phyloP scores from a whole-genome alignment of 2,888 invertebrate species.

The Torymus auratus region DNA sequence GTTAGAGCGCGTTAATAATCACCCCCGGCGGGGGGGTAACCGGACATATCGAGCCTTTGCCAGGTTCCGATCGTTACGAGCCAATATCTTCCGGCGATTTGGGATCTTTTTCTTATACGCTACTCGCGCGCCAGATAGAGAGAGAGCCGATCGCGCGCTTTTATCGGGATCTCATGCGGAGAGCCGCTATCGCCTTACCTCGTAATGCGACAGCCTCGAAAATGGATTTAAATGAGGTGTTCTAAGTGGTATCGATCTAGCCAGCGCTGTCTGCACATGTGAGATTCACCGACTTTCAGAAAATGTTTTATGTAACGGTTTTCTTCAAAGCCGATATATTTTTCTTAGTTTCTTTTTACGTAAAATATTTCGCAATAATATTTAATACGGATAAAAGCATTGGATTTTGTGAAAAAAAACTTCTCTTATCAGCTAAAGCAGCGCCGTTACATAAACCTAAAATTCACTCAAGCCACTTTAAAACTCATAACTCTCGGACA shows the following conservation, averaged over 20 bases:
- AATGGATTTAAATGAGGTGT: constrained; percentile 42
- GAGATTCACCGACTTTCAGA: too few relatives aligned
- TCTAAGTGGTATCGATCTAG: constrained; percentile 21
- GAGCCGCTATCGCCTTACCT: background rate
- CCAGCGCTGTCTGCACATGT: background rate
- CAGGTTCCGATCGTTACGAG: constrained; percentile 49
- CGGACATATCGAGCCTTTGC: constrained; percentile 46
- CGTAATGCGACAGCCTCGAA: constrained; percentile 28
- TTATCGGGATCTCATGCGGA: constrained; percentile 38
- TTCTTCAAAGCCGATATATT: too few relatives aligned
- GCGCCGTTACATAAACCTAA: too few relatives aligned
- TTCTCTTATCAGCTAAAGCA: too few relatives aligned
- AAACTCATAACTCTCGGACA: background rate
- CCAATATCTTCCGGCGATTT: constrained; percentile 56
- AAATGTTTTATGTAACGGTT: too few relatives aligned
- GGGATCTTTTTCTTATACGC: constrained; percentile 18
- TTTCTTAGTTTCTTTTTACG: too few relatives aligned
- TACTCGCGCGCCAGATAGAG: background rate
- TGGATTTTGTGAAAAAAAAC: too few relatives aligned
- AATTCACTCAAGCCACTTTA: background rate
- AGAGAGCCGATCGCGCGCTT: constrained; percentile 32
- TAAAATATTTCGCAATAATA: too few relatives aligned
- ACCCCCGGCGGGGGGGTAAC: background rate
- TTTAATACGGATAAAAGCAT: too few relatives aligned
- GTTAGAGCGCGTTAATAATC: constrained; percentile 39